These are phyloP conservation scores for Porites lobata DNA, from an alignment of 92 coral and sea anemone species.

Conservation along the genomic window DNA sequence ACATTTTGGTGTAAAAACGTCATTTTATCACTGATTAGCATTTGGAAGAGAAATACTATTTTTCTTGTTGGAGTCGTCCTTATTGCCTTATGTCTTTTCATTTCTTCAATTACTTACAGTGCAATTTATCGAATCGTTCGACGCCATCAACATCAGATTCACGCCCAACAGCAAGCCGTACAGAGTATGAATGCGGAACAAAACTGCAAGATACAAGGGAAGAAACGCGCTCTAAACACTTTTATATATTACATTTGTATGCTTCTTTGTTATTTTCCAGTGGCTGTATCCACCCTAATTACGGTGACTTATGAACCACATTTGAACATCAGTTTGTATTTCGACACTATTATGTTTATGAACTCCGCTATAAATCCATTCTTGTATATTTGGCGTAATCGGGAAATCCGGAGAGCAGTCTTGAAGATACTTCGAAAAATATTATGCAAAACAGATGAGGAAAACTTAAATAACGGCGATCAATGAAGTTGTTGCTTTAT, in stretches of 20 bases:
- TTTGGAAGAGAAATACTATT: neutral
- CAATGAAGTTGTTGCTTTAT: no score
- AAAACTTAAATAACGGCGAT: neutral
- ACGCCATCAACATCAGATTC: neutral
- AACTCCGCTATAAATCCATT: constrained; percentile 2
- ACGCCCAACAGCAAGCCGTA: neutral
- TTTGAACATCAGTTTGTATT: neutral
- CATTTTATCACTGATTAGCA: neutral
- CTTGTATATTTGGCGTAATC: neutral
- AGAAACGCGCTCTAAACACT: neutral
- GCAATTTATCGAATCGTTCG: neutral
- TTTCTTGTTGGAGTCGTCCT: neutral
- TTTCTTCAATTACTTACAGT: neutral
- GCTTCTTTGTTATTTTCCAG: neutral
- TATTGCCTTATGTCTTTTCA: neutral
- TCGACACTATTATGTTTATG: neutral
- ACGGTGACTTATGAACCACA: fast-evolving
- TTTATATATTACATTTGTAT: neutral
- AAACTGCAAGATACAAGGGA: neutral
- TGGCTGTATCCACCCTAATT: neutral
- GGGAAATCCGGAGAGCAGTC: neutral
- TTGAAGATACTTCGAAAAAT: neutral
- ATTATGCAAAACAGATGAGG: neutral
- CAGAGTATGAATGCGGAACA: neutral
- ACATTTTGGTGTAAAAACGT: neutral